Evolutionary conservation across 2,113 vertebrate species (phyloP).

Genomic region (Turdus rufiventris): DNA sequence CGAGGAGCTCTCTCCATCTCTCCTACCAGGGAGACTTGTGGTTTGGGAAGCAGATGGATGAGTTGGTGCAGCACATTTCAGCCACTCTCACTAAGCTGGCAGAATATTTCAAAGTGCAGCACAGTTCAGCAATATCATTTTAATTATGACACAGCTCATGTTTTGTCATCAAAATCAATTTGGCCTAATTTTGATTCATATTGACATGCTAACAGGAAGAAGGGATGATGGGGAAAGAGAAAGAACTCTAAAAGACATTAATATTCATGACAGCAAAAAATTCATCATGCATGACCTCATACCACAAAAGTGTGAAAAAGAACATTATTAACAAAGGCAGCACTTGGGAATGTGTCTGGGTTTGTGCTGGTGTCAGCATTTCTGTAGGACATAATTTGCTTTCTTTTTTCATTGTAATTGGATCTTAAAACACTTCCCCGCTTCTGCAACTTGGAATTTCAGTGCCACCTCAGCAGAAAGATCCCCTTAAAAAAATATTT

Average conservation of each 20-base stretch:
- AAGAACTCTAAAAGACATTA: neutral
- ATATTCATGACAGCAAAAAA: neutral
- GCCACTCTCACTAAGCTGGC: slow-evolving; percentile 1
- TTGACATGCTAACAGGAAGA: neutral
- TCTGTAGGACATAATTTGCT: neutral
- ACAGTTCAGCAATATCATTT: neutral
- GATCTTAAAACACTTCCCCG: neutral
- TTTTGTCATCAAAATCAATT: slow-evolving; percentile 7
- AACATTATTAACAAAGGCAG: neutral
- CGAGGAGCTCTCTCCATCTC: neutral
- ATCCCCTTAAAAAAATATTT: neutral
- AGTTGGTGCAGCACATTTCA: neutral
- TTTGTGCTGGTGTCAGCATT: neutral
- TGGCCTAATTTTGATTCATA: slow-evolving; percentile 39
- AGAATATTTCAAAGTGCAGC: neutral
- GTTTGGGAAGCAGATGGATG: slow-evolving; percentile 15
- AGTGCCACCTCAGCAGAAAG: neutral
- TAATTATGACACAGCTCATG: neutral
- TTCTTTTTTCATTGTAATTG: neutral
- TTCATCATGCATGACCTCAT: neutral
- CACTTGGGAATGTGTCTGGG: neutral
- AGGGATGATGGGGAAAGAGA: neutral
- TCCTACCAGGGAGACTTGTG: neutral
- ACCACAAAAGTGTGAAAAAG: neutral
- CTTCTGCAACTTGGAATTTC: neutral